Conservation (phyloP, 2,888 invertebrate species). For the Thera britannica region DNA sequence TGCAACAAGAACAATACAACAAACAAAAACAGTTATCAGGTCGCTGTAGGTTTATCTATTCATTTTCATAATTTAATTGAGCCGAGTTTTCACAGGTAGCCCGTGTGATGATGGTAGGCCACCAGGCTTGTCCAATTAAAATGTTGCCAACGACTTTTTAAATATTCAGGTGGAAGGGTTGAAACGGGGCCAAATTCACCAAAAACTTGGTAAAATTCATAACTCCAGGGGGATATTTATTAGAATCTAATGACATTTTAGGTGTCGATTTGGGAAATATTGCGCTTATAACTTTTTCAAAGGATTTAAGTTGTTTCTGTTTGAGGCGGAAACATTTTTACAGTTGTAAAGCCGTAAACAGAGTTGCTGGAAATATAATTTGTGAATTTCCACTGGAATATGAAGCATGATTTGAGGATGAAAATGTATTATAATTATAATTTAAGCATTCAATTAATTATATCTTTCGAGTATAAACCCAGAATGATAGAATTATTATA, state of each 20-base stretch:
- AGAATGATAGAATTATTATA: no score
- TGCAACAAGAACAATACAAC: no score
- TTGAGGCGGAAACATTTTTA: constrained; percentile 23
- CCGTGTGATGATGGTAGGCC: constrained; percentile 13
- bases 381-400: background rate
- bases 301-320: constrained; percentile 59
- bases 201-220: constrained; percentile 78
- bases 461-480: no score
- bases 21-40: no score
- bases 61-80: no score
- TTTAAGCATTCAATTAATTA: no score
- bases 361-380: background rate
- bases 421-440: no score
- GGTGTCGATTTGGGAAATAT: constrained; percentile 80
- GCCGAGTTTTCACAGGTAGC: background rate
- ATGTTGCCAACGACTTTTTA: constrained; percentile 83
- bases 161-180: constrained; percentile 80
- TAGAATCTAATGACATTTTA: constrained; percentile 80
- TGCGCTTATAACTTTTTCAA: constrained; percentile 57
- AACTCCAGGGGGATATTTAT: constrained; percentile 74
- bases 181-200: constrained; percentile 58
- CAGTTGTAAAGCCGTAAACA: background rate
- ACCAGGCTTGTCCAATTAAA: constrained; percentile 81
- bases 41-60: no score
- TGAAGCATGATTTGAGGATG: no score